Evolutionary conservation across 2,113 vertebrate genomes (phyloP).

Genomic region (Boleophthalmus pectinirostris): DNA sequence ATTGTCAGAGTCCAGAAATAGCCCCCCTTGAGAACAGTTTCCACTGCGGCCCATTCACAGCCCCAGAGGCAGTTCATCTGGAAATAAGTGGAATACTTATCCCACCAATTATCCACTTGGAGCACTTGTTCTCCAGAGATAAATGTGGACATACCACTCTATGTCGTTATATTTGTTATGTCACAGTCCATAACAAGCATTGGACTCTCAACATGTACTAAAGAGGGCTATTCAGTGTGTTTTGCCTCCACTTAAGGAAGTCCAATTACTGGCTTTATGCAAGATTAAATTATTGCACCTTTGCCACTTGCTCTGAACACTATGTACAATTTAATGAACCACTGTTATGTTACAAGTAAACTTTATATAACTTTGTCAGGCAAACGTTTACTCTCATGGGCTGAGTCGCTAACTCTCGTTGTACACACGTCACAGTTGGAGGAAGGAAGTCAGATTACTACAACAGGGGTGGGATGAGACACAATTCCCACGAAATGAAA

Average conservation of each 20-base stretch:
- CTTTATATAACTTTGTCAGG: too few species aligned
- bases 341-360: too few species aligned
- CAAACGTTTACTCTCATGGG: too few species aligned
- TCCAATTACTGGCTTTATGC: not conserved
- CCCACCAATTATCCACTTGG: conserved; percentile 40
- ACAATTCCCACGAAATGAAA: too few species aligned
- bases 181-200: conserved; percentile 18
- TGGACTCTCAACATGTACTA: not conserved
- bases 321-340: not conserved
- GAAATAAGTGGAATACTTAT: conserved; percentile 36
- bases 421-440: too few species aligned
- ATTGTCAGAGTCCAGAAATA: conserved; percentile 38
- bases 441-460: too few species aligned
- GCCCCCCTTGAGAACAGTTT: conserved; percentile 25
- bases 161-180: conserved; percentile 18
- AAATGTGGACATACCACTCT: conserved; percentile 20
- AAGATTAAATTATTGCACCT: not conserved
- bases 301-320: not conserved
- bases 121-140: conserved; percentile 29
- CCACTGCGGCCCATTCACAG: conserved; percentile 14
- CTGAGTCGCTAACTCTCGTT: too few species aligned
- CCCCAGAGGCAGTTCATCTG: conserved; percentile 45
- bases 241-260: not conserved
- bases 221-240: not conserved
- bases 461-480: too few species aligned